A percentile compares a stretch with the other conserved stretches of the same genome.
phyloP scores from a whole-genome alignment of 2,888 invertebrate species.

The Acanthosepion esculentum region DNA sequence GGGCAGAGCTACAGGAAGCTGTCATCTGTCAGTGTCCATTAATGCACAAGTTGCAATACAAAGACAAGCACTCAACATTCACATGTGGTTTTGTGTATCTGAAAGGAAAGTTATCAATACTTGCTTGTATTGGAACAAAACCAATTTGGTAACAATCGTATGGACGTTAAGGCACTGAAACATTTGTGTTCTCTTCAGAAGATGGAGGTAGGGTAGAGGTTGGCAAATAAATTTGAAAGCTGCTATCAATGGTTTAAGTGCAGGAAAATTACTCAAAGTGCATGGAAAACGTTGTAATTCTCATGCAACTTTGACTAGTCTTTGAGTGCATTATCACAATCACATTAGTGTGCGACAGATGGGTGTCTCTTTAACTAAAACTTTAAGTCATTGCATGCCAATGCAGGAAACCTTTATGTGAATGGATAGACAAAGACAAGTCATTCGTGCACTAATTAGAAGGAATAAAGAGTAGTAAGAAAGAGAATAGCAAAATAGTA shows the following conservation, averaged over 20 bases:
- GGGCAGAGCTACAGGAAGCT: not conserved
- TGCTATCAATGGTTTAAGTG: conserved; percentile 23
- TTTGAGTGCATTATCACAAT: conserved; percentile 3
- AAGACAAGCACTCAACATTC: conserved; percentile 33
- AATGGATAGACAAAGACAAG: conserved; percentile 1
- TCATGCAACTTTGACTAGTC: not conserved
- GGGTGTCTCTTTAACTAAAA: not conserved
- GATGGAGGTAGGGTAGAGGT: not conserved
- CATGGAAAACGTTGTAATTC: not conserved
- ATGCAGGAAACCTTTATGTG: not conserved
- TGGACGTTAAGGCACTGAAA: not conserved
- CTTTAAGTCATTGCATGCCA: not conserved
- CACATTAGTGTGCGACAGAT: not conserved
- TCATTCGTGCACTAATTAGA: not conserved
- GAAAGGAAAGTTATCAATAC: conserved; percentile 37
- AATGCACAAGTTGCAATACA: not conserved
- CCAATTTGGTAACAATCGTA: conserved; percentile 43
- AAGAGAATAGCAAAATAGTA: not conserved
- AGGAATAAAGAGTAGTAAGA: not conserved
- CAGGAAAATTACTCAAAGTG: conserved; percentile 33
- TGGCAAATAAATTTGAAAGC: conserved; percentile 33
- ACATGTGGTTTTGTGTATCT: conserved; percentile 34
- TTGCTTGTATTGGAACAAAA: conserved; percentile 42
- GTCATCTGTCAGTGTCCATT: conserved; percentile 33
- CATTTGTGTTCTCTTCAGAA: not conserved